A percentile compares a stretch with the other conserved stretches of the same genome.
Conservation (phyloP, 2,797 vertebrate genomes). For the Thamnophis elegans region DNA sequence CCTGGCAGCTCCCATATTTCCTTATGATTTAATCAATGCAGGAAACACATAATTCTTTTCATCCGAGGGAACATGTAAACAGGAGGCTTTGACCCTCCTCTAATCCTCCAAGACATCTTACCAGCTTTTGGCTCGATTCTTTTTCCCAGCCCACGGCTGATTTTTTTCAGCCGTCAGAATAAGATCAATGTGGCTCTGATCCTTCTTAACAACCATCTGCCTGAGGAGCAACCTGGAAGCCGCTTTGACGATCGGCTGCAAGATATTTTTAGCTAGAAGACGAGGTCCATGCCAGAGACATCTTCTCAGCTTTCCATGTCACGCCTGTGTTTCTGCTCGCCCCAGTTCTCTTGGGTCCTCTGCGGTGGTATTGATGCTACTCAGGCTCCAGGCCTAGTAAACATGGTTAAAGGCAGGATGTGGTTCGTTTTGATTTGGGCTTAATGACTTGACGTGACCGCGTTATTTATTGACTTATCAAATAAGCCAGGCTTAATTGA, state of each 20-base stretch:
- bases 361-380: background rate
- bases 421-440: background rate
- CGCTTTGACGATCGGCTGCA: background rate
- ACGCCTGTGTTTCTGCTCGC: background rate
- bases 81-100: background rate
- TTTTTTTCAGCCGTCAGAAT: background rate
- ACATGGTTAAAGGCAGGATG: background rate
- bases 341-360: background rate
- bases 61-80: background rate
- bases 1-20: background rate
- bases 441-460: background rate
- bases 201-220: background rate
- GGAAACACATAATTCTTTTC: background rate
- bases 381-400: background rate
- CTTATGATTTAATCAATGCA: background rate
- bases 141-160: background rate
- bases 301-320: background rate
- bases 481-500: background rate
- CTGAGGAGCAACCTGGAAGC: background rate
- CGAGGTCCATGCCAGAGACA: background rate
- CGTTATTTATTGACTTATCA: background rate
- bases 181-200: background rate
- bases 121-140: background rate
- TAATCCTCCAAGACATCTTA: background rate
- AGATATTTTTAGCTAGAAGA: background rate